These are phyloP conservation scores for Eublepharis macularius DNA, from an alignment of 2,113 vertebrate species.

Conservation along the genomic window DNA sequence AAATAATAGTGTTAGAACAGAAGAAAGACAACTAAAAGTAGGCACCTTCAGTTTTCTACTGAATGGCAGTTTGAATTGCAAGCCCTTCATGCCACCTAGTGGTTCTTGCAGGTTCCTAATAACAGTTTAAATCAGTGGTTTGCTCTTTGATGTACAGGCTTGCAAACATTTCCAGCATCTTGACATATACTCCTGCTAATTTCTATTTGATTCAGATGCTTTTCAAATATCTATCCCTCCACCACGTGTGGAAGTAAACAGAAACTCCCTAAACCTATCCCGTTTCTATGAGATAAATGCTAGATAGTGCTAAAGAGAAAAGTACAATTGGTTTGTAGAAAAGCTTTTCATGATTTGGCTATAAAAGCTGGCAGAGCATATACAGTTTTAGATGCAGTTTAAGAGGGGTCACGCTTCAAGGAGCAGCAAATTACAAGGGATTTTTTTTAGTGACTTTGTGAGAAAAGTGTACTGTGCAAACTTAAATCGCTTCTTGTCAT, in stretches of 20 bases:
- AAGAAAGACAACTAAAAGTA: conserved; percentile 13
- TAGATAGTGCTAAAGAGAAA: conserved; percentile 15
- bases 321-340: conserved; percentile 35
- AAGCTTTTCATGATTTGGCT: neutral
- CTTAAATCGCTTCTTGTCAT: too few relatives aligned
- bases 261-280: conserved; percentile 15
- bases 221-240: conserved; percentile 16
- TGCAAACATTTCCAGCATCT: conserved; percentile 30
- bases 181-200: conserved; percentile 35
- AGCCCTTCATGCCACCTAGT: conserved; percentile 76
- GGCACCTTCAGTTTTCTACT: conserved; percentile 1
- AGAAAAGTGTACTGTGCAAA: too few relatives aligned
- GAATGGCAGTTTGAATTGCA: conserved; percentile 8
- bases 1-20: conserved; percentile 37
- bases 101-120: conserved; percentile 49
- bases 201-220: conserved; percentile 11
- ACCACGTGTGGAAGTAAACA: conserved; percentile 27
- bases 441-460: too few relatives aligned
- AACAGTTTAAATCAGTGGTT: conserved; percentile 3
- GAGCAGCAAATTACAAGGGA: too few relatives aligned
- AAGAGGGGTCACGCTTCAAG: neutral
- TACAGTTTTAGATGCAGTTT: neutral
- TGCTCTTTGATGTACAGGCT: conserved; percentile 16
- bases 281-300: conserved; percentile 42
- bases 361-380: neutral